A percentile compares a stretch with the other conserved stretches of the same genome.
Conservation (phyloP, 2,888 invertebrate species). For the Coelopa pilipes region DNA sequence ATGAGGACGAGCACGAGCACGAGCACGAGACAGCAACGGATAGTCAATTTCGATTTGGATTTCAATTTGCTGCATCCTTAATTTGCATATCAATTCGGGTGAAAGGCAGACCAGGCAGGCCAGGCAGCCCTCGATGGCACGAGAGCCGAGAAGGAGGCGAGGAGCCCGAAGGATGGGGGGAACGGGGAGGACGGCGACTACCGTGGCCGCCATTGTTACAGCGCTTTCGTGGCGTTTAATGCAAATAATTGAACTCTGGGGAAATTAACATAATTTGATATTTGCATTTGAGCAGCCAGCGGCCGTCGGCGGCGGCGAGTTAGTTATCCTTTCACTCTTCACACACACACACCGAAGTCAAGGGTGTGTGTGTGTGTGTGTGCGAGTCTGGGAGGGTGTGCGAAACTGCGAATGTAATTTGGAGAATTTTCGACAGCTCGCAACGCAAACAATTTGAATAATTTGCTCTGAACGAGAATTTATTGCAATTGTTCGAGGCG, state of each 20-base stretch:
- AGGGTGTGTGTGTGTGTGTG: neutral
- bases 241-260: conserved; percentile 37
- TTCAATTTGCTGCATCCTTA: conserved; percentile 36
- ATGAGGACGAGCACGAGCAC: neutral
- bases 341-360: too few relatives aligned
- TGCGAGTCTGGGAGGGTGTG: neutral
- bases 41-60: conserved; percentile 28
- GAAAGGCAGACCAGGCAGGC: neutral
- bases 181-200: neutral
- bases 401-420: conserved; percentile 11
- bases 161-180: neutral
- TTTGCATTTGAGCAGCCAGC: conserved; percentile 28
- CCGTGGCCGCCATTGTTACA: conserved; percentile 1
- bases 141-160: neutral
- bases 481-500: conserved; percentile 15
- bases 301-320: neutral
- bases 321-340: neutral
- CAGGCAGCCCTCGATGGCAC: neutral
- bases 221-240: conserved; percentile 33
- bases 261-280: conserved; percentile 36
- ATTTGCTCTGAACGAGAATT: conserved; percentile 26
- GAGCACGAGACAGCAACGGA: neutral
- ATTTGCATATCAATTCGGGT: conserved; percentile 35
- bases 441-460: conserved; percentile 31
- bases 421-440: conserved; percentile 7